These are phyloP conservation scores for Tetropium fuscum DNA, from an alignment of 2,888 invertebrate genomes.

Conservation along the genomic window DNA sequence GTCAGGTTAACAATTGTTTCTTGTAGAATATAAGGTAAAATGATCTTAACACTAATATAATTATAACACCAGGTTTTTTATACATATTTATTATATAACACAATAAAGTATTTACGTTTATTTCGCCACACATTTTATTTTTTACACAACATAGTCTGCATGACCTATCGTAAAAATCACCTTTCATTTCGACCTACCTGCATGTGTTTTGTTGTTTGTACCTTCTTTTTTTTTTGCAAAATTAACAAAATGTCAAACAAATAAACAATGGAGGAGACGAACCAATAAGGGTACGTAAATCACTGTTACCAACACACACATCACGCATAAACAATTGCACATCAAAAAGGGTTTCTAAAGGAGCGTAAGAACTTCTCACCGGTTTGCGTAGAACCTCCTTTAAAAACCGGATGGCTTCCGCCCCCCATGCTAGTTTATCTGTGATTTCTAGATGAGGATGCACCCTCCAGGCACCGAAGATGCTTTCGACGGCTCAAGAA, in stretches of 20 bases:
- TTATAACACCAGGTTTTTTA: no score
- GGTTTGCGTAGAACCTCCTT: neutral
- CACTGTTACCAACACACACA: slow-evolving; percentile 1
- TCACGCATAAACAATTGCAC: no score
- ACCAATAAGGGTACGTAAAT: slow-evolving; percentile 7
- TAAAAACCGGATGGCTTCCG: neutral
- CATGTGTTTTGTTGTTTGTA: neutral
- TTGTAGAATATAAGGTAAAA: no score
- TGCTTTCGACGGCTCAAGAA: slow-evolving; percentile 67
- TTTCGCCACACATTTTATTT: neutral
- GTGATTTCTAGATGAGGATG: slow-evolving; percentile 72
- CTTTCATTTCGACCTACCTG: no score
- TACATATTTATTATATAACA: slow-evolving; percentile 3
- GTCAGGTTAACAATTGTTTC: no score
- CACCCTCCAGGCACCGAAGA: slow-evolving; percentile 76
- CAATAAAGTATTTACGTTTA: slow-evolving; percentile 12
- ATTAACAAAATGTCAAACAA: neutral
- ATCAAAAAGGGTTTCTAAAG: neutral
- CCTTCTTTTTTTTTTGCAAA: neutral
- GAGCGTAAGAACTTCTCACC: neutral
- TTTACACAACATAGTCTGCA: no score
- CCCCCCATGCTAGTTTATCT: neutral
- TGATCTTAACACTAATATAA: no score
- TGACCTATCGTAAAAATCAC: no score
- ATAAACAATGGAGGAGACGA: slow-evolving; percentile 1